These are phyloP conservation scores for Zosterops lateralis DNA, from an alignment of 2,113 vertebrate species.

Conservation along the genomic window DNA sequence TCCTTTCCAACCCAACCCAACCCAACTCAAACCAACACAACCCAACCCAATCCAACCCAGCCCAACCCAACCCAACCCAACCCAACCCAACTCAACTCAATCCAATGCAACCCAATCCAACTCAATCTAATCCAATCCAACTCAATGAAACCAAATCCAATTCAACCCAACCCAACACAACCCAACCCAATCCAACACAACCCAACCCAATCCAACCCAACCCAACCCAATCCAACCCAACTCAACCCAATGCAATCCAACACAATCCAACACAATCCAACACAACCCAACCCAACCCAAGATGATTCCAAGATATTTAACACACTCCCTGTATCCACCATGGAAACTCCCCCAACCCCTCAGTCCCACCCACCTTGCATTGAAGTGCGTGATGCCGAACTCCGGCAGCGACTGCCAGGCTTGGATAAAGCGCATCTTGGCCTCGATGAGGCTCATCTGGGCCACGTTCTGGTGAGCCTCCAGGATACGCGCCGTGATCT, in stretches of 20 bases:
- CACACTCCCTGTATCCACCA: fast-evolving
- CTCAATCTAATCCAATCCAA: fast-evolving
- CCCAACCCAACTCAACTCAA: fast-evolving
- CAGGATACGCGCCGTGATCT: slow-evolving; percentile 95
- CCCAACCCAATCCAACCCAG: neutral
- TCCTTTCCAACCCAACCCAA: neutral
- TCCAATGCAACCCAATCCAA: fast-evolving
- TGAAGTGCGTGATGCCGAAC: slow-evolving; percentile 98
- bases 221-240: fast-evolving
- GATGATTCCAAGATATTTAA: neutral
- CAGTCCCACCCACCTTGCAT: slow-evolving; percentile 82
- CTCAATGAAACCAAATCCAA: fast-evolving
- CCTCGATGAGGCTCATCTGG: slow-evolving; percentile 98
- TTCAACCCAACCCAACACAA: fast-evolving
- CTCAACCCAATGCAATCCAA: fast-evolving
- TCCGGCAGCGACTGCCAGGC: slow-evolving; percentile 98
- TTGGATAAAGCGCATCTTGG: slow-evolving; percentile 98
- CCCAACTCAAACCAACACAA: fast-evolving
- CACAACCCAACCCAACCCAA: fast-evolving
- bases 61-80: fast-evolving
- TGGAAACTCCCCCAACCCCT: neutral
- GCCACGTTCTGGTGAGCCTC: slow-evolving; percentile 98
- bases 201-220: fast-evolving
- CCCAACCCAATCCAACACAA: fast-evolving
- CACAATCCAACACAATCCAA: fast-evolving